Evolutionary conservation across 1,140 invertebrate genomes (phyloP).

Genomic region (Eupeodes corollae): DNA sequence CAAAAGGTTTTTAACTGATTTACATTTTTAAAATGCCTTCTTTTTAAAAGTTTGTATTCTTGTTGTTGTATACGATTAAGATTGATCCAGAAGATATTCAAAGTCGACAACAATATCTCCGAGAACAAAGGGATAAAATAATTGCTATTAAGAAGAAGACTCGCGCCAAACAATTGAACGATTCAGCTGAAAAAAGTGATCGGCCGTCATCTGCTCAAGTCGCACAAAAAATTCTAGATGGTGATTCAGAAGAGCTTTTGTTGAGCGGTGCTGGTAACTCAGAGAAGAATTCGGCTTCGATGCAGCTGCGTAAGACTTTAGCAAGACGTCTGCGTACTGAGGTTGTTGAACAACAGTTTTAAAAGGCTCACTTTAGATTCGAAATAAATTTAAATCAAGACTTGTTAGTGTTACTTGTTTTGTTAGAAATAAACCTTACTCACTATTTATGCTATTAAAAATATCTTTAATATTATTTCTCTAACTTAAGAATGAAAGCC

Average conservation of each 20-base stretch:
- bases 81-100: constrained; percentile 55
- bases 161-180: constrained; percentile 59
- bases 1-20: constrained; percentile 10
- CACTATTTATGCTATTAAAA: no score
- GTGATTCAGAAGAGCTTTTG: constrained; percentile 30
- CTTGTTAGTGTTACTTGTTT: no score
- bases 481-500: no score
- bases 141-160: constrained; percentile 78
- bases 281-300: constrained; percentile 41
- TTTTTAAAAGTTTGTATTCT: neutral
- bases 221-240: constrained; percentile 48
- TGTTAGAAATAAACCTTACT: no score
- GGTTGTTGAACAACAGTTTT: constrained; percentile 46
- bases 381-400: no score
- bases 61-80: constrained; percentile 16
- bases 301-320: constrained; percentile 68
- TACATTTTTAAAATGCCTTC: neutral
- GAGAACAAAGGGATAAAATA: constrained; percentile 78
- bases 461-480: no score
- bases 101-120: constrained; percentile 70
- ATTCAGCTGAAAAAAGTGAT: constrained; percentile 38
- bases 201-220: constrained; percentile 59
- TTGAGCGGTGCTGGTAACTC: constrained; percentile 12
- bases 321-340: constrained; percentile 73
- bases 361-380: no score